Conservation (phyloP, 2,113 vertebrate genomes). For the Lanius collurio region DNA sequence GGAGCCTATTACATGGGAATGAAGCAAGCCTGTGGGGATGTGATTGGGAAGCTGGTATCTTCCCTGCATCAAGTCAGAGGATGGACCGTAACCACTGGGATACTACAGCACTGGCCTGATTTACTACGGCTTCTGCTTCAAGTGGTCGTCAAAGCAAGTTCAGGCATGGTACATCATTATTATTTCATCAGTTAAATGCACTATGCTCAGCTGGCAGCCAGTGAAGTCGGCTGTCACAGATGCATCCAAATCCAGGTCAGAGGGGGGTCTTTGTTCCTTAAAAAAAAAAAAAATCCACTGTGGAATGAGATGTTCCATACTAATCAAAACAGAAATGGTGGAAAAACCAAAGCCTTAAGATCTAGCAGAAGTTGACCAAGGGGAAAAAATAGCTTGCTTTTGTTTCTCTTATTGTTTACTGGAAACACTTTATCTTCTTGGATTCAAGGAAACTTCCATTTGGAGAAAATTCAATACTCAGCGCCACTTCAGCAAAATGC, state of each 20-base stretch:
- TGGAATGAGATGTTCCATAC: constrained; percentile 9
- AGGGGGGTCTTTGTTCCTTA: constrained; percentile 54
- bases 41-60: background rate
- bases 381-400: background rate
- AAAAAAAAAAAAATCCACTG: background rate
- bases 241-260: constrained; percentile 69
- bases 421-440: constrained; percentile 14
- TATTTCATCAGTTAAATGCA: constrained; percentile 73
- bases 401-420: background rate
- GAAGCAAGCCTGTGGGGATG: background rate
- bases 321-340: constrained; percentile 48
- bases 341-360: background rate
- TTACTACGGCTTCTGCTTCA: constrained; percentile 57
- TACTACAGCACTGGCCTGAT: constrained; percentile 26
- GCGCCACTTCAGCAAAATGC: background rate
- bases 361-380: constrained; percentile 2
- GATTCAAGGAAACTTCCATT: constrained; percentile 23
- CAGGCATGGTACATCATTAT: constrained; percentile 66
- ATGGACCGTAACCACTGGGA: background rate
- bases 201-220: constrained; percentile 67
- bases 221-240: constrained; percentile 62
- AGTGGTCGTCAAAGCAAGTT: constrained; percentile 57
- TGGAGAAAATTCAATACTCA: constrained; percentile 1
- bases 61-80: background rate
- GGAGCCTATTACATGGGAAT: background rate